A percentile compares a stretch with the other conserved stretches of the same genome.
Conservation (phyloP, 2,797 vertebrate species). For the Percopsis omiscomaycus region DNA sequence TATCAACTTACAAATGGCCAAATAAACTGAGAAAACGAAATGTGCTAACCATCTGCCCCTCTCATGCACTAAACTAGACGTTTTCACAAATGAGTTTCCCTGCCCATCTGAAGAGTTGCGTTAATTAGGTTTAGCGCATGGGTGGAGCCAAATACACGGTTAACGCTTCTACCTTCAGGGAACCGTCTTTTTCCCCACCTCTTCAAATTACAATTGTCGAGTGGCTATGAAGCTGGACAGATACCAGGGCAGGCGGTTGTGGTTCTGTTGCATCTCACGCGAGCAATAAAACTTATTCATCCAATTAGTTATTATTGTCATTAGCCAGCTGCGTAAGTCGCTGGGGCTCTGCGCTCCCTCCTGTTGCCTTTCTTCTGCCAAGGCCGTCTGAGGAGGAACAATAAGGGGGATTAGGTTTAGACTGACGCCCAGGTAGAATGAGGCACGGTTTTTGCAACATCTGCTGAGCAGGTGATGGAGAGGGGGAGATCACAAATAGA, state of each 20-base stretch:
- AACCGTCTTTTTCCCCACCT: too few relatives aligned
- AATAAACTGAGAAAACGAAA: too few relatives aligned
- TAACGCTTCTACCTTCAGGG: too few relatives aligned
- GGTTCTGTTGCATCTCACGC: conserved; percentile 37
- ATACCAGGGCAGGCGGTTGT: conserved; percentile 29
- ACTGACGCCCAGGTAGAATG: conserved; percentile 50
- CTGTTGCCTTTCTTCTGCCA: conserved; percentile 33
- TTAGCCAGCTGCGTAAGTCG: conserved; percentile 62
- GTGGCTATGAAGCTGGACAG: conserved; percentile 16
- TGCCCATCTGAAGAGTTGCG: not conserved
- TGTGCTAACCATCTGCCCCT: too few relatives aligned
- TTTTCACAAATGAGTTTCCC: not conserved
- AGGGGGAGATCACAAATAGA: conserved; percentile 62
- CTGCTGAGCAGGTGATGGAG: conserved; percentile 64
- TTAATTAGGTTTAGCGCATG: conserved; percentile 1
- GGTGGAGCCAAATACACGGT: too few relatives aligned
- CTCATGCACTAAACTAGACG: too few relatives aligned
- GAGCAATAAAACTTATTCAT: conserved; percentile 58
- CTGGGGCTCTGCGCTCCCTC: conserved; percentile 30
- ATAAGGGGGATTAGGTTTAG: conserved; percentile 50
- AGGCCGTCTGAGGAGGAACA: conserved; percentile 29
- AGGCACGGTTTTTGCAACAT: conserved; percentile 55
- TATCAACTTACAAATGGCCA: too few relatives aligned
- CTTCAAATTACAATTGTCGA: not conserved
- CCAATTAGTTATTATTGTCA: conserved; percentile 61